These are phyloP conservation scores for Diadumene lineata DNA, from an alignment of 92 coral and sea anemone genomes.

Conservation along the genomic window DNA sequence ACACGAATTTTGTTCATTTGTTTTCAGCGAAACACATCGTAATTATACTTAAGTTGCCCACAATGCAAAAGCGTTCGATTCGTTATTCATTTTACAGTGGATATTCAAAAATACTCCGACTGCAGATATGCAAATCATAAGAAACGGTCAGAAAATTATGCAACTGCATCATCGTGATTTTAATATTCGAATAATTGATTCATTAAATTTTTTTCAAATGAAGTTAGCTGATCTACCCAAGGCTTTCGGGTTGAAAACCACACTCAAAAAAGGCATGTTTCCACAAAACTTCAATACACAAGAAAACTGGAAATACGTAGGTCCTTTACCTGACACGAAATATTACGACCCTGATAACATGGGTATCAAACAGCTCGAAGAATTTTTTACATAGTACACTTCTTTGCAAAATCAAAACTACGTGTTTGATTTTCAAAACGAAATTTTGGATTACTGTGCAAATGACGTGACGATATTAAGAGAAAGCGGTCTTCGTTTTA, in stretches of 20 bases:
- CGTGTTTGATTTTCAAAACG: constrained; percentile 45
- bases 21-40: background rate
- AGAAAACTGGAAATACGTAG: background rate
- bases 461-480: constrained; percentile 45
- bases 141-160: constrained; percentile 11
- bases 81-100: too few species aligned
- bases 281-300: background rate
- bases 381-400: constrained; percentile 11
- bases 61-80: too few species aligned
- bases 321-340: background rate
- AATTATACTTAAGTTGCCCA: too few species aligned
- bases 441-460: constrained; percentile 27
- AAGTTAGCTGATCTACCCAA: background rate
- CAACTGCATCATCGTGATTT: background rate
- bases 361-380: background rate
- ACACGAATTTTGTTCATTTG: constrained; percentile 7
- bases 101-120: too few species aligned
- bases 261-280: background rate
- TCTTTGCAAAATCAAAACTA: constrained; percentile 11
- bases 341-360: constrained; percentile 16
- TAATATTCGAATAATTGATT: background rate
- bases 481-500: constrained; percentile 29
- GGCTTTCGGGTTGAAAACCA: background rate
- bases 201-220: constrained; percentile 3
- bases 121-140: constrained; percentile 11